Base-by-base conservation (phyloP, 2,113 vertebrate species). In the Mustela lutreola region DNA sequence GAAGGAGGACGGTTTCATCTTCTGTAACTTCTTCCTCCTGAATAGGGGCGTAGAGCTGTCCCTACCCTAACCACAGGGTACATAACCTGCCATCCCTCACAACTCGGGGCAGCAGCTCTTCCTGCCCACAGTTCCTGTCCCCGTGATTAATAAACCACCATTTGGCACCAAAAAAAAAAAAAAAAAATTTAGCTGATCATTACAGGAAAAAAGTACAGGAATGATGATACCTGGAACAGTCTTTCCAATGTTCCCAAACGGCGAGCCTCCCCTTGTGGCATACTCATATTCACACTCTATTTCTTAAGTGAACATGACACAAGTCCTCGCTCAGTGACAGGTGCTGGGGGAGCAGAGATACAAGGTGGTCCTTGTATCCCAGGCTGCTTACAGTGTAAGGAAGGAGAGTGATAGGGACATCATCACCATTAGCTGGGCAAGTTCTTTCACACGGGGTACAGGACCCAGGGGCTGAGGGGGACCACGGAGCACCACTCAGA, bases 401-500 rank as follows among this genome's bases (percentile, higher is more conserved):
- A 45, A 75, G 16, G 63, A 33, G 16, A 2, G 3, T 48, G 70
- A 15, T 0, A 26, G 60, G n/a, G 7, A 24, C 4, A 7, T 4
- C 7, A 1, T 4, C 1, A 5, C 63, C n/a, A 26, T 2, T 86
- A 5, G 36, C 24, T 14, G 36, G 65, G 18, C 45, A 45, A 36
- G 31, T 19, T 45, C 36, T 76, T 56, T 28, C 9, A 18, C 9
- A 19, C 0, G 5, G 42, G 56, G 31, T n/a, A 12, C 1, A 2
- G 65, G 31, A 73, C 36, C 11, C 2, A 45, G 42, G 39, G 39
- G 39, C 2, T 26, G 73, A 2, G 6, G 2, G 6, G 16, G 8
- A 21, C 10, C 63, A 21, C 0, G 3, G n/a, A 8, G 18, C 22
- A 60, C 18, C 16, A 8, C 11, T 48, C 7, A 0, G 4, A 71